Conservation (phyloP, 1,140 invertebrate genomes). For the Matsumurasca onukii region DNA sequence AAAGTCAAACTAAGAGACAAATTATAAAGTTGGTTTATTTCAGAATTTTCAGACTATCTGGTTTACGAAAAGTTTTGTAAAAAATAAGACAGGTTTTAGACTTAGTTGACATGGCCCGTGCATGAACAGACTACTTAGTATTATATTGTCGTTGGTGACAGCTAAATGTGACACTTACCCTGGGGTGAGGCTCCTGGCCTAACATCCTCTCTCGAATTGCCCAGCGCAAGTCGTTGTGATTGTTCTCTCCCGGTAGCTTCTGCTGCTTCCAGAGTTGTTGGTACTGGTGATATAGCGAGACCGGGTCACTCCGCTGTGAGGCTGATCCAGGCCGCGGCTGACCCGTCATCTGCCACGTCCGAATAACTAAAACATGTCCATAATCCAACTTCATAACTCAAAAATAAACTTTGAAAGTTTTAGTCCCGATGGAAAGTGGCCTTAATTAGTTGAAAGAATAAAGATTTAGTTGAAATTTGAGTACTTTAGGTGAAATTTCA, state of each 20-base stretch:
- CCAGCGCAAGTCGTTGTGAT: conserved; percentile 61
- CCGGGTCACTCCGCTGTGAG: conserved; percentile 57
- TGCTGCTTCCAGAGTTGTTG: conserved; percentile 70
- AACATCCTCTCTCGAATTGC: conserved; percentile 58
- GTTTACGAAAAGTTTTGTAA: no score
- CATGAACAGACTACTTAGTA: no score
- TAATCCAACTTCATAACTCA: not conserved
- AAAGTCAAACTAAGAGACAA: no score
- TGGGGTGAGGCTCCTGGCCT: conserved; percentile 48
- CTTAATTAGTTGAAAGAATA: not conserved
- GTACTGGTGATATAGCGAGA: conserved; percentile 72
- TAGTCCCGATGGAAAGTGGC: no score
- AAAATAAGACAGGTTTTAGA: no score
- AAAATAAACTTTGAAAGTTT: not conserved
- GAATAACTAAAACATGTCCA: conserved; percentile 50
- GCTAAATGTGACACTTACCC: conserved; percentile 48
- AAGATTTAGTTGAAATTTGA: no score
- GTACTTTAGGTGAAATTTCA: no score
- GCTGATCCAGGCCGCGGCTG: conserved; percentile 37
- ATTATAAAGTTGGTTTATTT: no score
- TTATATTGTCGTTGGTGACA: no score
- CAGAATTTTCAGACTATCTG: no score
- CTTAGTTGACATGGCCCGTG: no score
- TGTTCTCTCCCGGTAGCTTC: conserved; percentile 67
- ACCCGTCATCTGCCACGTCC: conserved; percentile 49